Percentiles rank a stretch among this genome's conserved stretches.
Evolutionary conservation across 2,113 vertebrate genomes (phyloP).

Genomic region (Plectropomus leopardus): DNA sequence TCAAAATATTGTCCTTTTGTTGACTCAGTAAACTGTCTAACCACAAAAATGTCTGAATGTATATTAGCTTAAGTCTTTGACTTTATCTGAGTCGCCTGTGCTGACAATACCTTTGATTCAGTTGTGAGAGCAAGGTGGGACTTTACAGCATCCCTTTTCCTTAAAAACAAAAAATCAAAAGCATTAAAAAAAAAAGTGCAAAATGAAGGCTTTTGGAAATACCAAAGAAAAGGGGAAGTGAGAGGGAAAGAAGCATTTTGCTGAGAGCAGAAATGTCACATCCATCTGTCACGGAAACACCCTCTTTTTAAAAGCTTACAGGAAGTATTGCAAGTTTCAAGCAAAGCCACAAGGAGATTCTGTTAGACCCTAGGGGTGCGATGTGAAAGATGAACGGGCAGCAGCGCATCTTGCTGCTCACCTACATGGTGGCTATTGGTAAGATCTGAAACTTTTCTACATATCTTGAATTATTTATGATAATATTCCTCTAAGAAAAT

Average conservation of each 20-base stretch:
- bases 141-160: neutral
- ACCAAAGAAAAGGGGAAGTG: conserved; percentile 24
- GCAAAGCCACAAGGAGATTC: neutral
- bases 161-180: too few relatives aligned
- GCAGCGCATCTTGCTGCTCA: conserved; percentile 16
- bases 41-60: neutral
- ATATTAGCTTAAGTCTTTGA: neutral
- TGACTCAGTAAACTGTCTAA: neutral
- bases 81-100: neutral
- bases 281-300: conserved; percentile 63
- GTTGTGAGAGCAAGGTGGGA: neutral
- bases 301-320: conserved; percentile 8
- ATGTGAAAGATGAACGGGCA: conserved; percentile 49
- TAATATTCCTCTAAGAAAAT: too few relatives aligned
- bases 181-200: neutral
- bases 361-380: neutral
- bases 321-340: conserved; percentile 40
- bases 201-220: conserved; percentile 1
- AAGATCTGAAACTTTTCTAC: conserved; percentile 29
- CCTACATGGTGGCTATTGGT: conserved; percentile 59
- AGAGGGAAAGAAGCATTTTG: neutral
- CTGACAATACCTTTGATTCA: neutral
- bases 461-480: neutral
- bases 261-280: conserved; percentile 35
- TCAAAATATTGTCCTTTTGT: neutral